These are phyloP conservation scores for Vimba vimba DNA, from an alignment of 2,113 vertebrate genomes.

Conservation along the genomic window DNA sequence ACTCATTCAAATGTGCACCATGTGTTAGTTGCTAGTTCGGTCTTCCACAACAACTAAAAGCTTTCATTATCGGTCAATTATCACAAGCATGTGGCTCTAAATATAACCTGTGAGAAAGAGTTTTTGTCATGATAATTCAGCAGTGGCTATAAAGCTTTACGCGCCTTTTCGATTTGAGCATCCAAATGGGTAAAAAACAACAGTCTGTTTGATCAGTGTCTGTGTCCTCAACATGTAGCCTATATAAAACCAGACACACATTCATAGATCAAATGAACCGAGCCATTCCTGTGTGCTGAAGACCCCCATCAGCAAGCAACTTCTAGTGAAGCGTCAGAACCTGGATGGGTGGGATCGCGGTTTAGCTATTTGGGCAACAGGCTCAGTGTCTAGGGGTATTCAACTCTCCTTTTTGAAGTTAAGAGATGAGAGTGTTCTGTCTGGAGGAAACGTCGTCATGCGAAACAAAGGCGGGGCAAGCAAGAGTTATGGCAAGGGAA, in stretches of 20 bases:
- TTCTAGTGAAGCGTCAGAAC: constrained; percentile 60
- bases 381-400: constrained; percentile 66
- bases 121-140: constrained; percentile 16
- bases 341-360: constrained; percentile 60
- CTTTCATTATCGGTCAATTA: background rate
- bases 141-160: constrained; percentile 80
- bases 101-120: too few species aligned
- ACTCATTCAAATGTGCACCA: background rate
- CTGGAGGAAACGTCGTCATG: constrained; percentile 75
- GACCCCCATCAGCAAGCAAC: constrained; percentile 55
- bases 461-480: constrained; percentile 49
- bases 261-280: constrained; percentile 69
- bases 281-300: constrained; percentile 53
- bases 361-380: constrained; percentile 61
- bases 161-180: constrained; percentile 35
- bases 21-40: background rate
- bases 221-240: constrained; percentile 3
- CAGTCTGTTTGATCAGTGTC: constrained; percentile 36
- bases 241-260: constrained; percentile 51
- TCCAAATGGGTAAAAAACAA: constrained; percentile 7
- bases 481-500: background rate
- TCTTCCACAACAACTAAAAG: background rate
- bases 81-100: background rate
- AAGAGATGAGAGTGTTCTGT: constrained; percentile 61
- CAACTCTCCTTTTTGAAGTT: constrained; percentile 66